Evolutionary conservation across 2,113 vertebrate species (phyloP), one percentile per base, ranked within the genome.

Genomic region (Calypte anna): DNA sequence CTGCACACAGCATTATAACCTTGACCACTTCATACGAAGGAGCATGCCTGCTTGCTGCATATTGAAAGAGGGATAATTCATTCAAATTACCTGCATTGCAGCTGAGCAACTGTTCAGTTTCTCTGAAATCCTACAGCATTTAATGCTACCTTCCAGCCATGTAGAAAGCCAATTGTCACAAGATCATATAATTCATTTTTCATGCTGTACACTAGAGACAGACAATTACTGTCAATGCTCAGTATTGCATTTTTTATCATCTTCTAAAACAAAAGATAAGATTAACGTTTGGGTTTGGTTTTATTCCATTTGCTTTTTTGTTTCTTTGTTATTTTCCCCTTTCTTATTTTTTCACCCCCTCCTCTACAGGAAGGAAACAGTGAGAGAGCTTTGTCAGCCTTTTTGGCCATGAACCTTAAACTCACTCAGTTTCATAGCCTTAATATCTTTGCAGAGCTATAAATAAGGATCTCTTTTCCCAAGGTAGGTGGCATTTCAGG

Each of bases 391-490:
- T 86, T 81, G 63, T 89, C 91, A 96, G 87, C 58, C 54, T 54
- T 94, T 93, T 95, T 89, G 44, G n/a, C 86, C 91, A 78, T 90
- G 88, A 93, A 90, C 86, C 92, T 96, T 94, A 72, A 92, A 83
- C 50, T 84, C 77, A 79, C 74, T 94, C 55, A 79, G 44, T 85
- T 97, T 94, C 95, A 72, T 64, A 94, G 75, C 43, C 82, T 94
- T 93, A 88, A 87, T 91, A 93, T 82, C 88, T 92, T 92, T 89
- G 88, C 79, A 94, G 93, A 27, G 1, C 68, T 95, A 92, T 93
- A 94, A 97, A 97, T 95, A 96, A 94, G 68, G 40, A 91, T 91
- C 57, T 82, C 33, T 95, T 95, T 97, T 95, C 95, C 92, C 77
- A 88, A 88, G 78, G 72, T 76, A 92, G 21, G 33, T 3, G 3